Base-by-base conservation (phyloP, 1,140 invertebrate species). In the Hermatobates lingyangjiaoensis region DNA sequence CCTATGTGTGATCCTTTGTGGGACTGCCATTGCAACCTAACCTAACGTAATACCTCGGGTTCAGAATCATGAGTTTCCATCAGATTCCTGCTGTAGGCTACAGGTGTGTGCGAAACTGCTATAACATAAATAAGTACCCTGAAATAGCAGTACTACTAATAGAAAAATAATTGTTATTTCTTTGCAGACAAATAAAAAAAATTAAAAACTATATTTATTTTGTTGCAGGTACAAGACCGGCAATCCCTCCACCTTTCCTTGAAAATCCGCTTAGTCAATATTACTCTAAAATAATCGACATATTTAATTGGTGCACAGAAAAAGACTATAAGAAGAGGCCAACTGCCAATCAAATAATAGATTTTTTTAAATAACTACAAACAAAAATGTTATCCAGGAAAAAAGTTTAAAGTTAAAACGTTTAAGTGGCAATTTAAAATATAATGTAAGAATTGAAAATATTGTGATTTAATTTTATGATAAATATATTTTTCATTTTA, bases 261-360 rank as follows among this genome's bases (percentile, higher is more conserved):
- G 39, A 42, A 27, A n/a, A n/a, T n/a, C n/a, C n/a, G n/a, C 66
- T 78, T 2, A 69, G 69, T 45, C 58, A 68, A 27, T 68, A 71
- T 34, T 87, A 86, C 62, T 68, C 72, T 28, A 64, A 66, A 21
- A 68, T 85, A 1, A 66, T 87, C 4, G 72, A 80, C 53, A 55
- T 86, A 50, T 87, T 83, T 65, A 75, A 72, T 61, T 70, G 72
- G 50, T 84, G 82, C 60, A 87, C 83, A 1, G 75, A 80, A 60
- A 62, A 67, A 27, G 63, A 72, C 53, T 72, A 74, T 23, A 64
- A 66, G 40, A 66, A 70, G 54, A 65, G 83, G 42, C 83, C 83
- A 0, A 65, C 68, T 30, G 79, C 83, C 2, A 18, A 27, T 40
- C 46, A 59, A 27, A 57, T 59, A 1, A 25, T 58, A n/a, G n/a